Evolutionary conservation across 2,888 invertebrate species (phyloP).

Genomic region (Andrena camellia): DNA sequence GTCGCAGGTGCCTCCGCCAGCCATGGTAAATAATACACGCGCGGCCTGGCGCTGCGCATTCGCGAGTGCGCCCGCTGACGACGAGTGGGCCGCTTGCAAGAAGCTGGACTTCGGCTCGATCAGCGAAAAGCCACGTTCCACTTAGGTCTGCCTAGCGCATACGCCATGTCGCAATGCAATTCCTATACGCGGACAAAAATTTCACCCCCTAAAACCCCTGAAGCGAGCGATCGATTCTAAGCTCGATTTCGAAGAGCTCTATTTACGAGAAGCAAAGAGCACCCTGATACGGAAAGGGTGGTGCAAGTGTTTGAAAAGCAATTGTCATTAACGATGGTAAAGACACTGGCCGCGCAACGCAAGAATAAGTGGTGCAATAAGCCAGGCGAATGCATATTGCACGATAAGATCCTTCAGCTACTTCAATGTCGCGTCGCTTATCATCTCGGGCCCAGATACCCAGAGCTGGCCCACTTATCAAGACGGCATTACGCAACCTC

Average conservation of each 20-base stretch:
- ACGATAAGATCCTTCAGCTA: conserved; percentile 36
- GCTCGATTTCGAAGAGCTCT: conserved; percentile 9
- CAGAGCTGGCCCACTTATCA: conserved; percentile 12
- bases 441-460: neutral
- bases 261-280: conserved; percentile 22
- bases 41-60: conserved; percentile 46
- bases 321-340: no score
- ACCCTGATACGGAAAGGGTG: conserved; percentile 22
- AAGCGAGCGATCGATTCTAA: neutral
- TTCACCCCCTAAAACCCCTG: no score
- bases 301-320: no score
- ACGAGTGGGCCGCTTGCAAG: conserved; percentile 54
- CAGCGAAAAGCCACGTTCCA: conserved; percentile 29
- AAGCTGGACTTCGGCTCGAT: conserved; percentile 46
- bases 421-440: conserved; percentile 34
- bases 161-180: neutral
- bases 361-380: conserved; percentile 27
- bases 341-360: no score
- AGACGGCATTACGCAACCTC: neutral
- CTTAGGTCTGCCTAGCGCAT: neutral
- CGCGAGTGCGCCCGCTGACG: conserved; percentile 29
- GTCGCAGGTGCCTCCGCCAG: conserved; percentile 61
- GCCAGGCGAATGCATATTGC: conserved; percentile 22
- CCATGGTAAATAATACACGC: conserved; percentile 62
- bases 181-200: neutral